Evolutionary conservation across 2,797 vertebrate species (phyloP).

Genomic region (Enteromius thamalakanensis): DNA sequence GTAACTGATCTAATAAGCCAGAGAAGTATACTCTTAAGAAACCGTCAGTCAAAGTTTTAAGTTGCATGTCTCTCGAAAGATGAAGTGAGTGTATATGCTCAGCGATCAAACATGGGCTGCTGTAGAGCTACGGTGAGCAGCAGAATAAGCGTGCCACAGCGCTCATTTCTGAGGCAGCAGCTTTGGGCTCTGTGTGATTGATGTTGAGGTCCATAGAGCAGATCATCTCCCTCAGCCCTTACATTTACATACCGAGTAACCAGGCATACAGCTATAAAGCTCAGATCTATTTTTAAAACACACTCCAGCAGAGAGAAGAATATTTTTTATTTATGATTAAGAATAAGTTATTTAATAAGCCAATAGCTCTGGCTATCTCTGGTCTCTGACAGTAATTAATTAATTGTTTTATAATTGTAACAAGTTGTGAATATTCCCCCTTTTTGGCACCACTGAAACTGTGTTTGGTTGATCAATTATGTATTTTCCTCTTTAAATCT

Average conservation of each 20-base stretch:
- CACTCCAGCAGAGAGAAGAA: conserved; percentile 46
- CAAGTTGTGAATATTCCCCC: conserved; percentile 12
- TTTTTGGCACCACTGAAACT: conserved; percentile 18
- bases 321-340: conserved; percentile 61
- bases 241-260: conserved; percentile 62
- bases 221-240: conserved; percentile 61
- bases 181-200: conserved; percentile 61
- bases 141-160: conserved; percentile 48
- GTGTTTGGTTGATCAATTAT: conserved; percentile 10
- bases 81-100: conserved; percentile 22
- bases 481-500: conserved; percentile 9
- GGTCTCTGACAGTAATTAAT: conserved; percentile 48
- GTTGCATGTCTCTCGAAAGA: conserved; percentile 28
- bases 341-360: conserved; percentile 59
- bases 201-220: conserved; percentile 63
- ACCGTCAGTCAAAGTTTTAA: conserved; percentile 10
- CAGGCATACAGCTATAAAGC: conserved; percentile 53
- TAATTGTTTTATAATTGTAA: conserved; percentile 50
- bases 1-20: conserved; percentile 18
- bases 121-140: conserved; percentile 43
- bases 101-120: conserved; percentile 42
- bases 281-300: conserved; percentile 66
- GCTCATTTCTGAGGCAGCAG: conserved; percentile 46
- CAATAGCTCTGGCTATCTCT: conserved; percentile 50
- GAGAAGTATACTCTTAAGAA: conserved; percentile 5